phyloP scores from a whole-genome alignment of 2,113 vertebrate species.

The Clupea harengus region DNA sequence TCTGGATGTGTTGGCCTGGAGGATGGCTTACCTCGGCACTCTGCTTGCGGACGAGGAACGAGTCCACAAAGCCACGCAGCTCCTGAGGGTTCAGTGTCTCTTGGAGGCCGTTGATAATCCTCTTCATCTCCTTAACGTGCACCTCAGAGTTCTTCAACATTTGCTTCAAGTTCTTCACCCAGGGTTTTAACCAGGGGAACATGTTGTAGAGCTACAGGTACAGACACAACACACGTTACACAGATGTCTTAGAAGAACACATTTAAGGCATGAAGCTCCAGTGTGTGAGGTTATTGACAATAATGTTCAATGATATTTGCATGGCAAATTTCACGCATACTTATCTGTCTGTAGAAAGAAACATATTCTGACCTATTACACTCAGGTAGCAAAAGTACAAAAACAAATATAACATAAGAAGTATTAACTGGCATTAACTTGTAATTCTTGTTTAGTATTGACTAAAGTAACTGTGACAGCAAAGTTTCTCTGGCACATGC shows the following conservation, averaged over 20 bases:
- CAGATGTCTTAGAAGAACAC: neutral
- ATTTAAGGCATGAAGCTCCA: no score
- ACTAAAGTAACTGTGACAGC: no score
- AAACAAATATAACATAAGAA: no score
- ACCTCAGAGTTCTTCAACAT: conserved; percentile 18
- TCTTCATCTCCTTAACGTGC: neutral
- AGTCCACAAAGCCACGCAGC: conserved; percentile 59
- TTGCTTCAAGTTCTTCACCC: neutral
- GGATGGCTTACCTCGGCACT: conserved; percentile 50
- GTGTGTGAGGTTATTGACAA: no score
- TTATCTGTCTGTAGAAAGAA: no score
- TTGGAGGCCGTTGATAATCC: conserved; percentile 42
- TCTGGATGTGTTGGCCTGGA: neutral
- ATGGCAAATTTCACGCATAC: no score
- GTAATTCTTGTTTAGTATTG: no score
- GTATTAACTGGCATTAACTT: no score
- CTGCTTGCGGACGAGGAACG: conserved; percentile 59
- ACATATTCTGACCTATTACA: no score
- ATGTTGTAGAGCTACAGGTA: conserved; percentile 58
- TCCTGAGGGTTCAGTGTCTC: conserved; percentile 57
- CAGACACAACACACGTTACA: neutral
- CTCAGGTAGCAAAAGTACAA: no score
- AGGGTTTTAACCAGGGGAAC: neutral
- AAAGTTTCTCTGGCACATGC: no score
- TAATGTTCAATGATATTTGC: no score